These are phyloP conservation scores for Sminthurinus aureus DNA, from an alignment of 2,888 invertebrate genomes.

Conservation along the genomic window DNA sequence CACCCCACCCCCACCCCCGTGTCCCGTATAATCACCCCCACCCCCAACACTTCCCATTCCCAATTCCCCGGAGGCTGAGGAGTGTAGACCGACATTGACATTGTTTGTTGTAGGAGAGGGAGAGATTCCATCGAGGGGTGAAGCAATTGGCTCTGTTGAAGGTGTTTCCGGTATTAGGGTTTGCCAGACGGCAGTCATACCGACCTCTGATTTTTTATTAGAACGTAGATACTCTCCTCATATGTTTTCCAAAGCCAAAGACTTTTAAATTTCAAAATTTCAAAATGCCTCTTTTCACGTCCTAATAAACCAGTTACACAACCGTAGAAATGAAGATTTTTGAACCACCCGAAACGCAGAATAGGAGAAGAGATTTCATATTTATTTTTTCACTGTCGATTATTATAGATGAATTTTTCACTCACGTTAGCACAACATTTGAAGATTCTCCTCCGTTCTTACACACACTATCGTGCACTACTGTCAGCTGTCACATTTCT, in stretches of 20 bases:
- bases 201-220: not conserved
- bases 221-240: not conserved
- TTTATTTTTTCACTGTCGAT: no score
- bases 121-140: conserved; percentile 31
- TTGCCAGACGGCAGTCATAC: conserved; percentile 49
- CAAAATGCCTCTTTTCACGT: not conserved
- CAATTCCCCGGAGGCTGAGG: not conserved
- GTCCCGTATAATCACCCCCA: conserved; percentile 3
- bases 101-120: conserved; percentile 31
- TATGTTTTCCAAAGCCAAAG: not conserved
- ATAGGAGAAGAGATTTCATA: no score
- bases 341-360: no score
- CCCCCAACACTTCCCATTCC: not conserved
- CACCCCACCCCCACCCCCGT: conserved; percentile 40
- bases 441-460: no score
- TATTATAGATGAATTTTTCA: no score
- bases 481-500: no score
- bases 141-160: conserved; percentile 47
- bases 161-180: conserved; percentile 50
- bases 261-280: not conserved
- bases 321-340: not conserved
- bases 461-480: no score
- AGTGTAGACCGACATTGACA: not conserved
- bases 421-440: no score
- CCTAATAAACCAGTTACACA: not conserved